Evolutionary conservation across 2,888 invertebrate species (phyloP).

Genomic region (Megamerina dolium): DNA sequence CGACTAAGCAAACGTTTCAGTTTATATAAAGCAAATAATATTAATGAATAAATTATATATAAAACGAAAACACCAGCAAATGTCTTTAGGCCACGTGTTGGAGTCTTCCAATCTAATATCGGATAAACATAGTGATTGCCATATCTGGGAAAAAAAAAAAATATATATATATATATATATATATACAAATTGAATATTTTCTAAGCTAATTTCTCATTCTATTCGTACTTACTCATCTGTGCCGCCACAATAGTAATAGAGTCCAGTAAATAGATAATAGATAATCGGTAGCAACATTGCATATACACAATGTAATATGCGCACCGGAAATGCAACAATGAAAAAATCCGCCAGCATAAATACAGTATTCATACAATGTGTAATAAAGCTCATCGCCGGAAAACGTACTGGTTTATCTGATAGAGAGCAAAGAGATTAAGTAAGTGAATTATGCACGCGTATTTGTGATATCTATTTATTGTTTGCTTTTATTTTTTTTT

Average conservation of each 20-base stretch:
- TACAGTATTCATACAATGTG: constrained; percentile 69
- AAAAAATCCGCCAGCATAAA: constrained; percentile 67
- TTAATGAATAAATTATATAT: constrained; percentile 33
- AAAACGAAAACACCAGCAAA: constrained; percentile 41
- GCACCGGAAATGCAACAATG: constrained; percentile 66
- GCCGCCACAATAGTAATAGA: constrained; percentile 60
- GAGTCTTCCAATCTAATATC: constrained; percentile 68
- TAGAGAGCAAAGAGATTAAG: constrained; percentile 4
- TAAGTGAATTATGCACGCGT: not conserved
- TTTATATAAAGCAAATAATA: constrained; percentile 38
- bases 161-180: constrained; percentile 7
- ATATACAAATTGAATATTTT: not conserved
- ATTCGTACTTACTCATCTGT: constrained; percentile 51
- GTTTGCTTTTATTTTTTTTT: not conserved
- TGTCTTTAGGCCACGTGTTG: constrained; percentile 49
- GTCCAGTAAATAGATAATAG: constrained; percentile 54
- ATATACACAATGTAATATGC: constrained; percentile 60
- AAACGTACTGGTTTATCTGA: constrained; percentile 56
- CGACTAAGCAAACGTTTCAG: constrained; percentile 37
- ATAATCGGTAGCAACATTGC: constrained; percentile 55
- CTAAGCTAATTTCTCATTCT: not conserved
- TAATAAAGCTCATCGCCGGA: constrained; percentile 62
- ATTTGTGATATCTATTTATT: not conserved
- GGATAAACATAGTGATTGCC: constrained; percentile 66
- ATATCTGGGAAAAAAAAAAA: constrained; percentile 32